Evolutionary conservation across 1,140 invertebrate species (phyloP).

Genomic region (Monomorium pharaonis): DNA sequence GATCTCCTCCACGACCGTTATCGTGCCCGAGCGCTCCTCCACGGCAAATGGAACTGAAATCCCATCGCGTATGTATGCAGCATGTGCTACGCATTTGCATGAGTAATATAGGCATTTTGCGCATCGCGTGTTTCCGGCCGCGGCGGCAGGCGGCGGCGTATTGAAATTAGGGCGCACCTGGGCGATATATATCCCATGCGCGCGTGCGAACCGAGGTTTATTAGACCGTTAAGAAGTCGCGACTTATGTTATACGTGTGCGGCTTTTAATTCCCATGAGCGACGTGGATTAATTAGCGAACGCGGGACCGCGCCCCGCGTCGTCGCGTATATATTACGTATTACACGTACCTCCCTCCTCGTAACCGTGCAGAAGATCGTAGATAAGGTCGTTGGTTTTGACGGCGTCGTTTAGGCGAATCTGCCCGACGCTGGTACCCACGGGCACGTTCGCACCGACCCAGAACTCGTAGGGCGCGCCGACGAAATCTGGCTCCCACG

Average conservation of each 20-base stretch:
- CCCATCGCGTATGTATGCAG: constrained; percentile 53
- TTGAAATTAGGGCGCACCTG: constrained; percentile 38
- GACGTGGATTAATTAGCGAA: constrained; percentile 28
- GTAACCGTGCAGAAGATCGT: constrained; percentile 92
- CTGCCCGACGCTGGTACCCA: constrained; percentile 95
- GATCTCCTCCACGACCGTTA: constrained; percentile 92
- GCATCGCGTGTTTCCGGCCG: neutral
- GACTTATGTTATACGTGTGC: too few relatives aligned
- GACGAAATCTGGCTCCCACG: constrained; percentile 91
- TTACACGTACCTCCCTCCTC: constrained; percentile 90
- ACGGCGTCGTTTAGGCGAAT: constrained; percentile 90
- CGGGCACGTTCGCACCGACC: constrained; percentile 92
- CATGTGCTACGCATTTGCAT: constrained; percentile 64
- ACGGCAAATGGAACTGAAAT: constrained; percentile 94
- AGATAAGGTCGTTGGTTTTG: constrained; percentile 89
- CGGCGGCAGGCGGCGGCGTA: neutral
- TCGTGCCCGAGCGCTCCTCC: constrained; percentile 94
- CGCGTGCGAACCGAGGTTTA: neutral
- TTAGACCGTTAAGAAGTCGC: constrained; percentile 22
- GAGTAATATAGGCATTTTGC: constrained; percentile 31
- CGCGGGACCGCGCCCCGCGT: too few relatives aligned
- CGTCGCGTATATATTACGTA: neutral
- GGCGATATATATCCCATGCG: neutral
- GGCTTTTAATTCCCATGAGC: neutral
- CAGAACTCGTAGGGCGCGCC: constrained; percentile 96